These are phyloP conservation scores for Macroglossus sobrinus DNA, from an alignment of 2,113 vertebrate genomes.

Conservation along the genomic window DNA sequence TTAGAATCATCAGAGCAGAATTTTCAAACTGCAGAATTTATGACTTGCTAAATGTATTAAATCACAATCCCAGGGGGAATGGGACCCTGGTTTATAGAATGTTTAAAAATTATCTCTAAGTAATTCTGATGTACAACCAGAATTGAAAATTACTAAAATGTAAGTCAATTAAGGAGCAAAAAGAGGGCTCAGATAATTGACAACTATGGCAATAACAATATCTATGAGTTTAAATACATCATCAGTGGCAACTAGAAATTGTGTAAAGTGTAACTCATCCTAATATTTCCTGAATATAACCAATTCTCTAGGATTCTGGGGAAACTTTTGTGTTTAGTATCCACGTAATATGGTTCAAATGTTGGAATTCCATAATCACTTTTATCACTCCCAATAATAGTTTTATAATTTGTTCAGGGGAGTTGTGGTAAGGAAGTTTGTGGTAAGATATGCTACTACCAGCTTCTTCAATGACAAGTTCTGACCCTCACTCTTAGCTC, in stretches of 20 bases:
- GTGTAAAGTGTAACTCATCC: neutral
- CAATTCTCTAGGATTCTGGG: neutral
- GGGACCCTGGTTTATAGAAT: neutral
- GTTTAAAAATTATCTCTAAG: neutral
- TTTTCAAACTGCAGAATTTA: neutral
- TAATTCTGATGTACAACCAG: neutral
- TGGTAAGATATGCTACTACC: neutral
- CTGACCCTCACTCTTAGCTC: neutral
- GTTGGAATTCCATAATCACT: neutral
- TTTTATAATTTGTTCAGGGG: neutral
- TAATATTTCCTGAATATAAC: neutral
- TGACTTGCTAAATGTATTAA: neutral
- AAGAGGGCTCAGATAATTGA: neutral
- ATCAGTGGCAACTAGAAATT: neutral
- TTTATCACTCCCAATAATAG: neutral
- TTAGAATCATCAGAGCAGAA: neutral
- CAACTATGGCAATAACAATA: neutral
- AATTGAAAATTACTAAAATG: neutral
- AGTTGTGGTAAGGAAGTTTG: neutral
- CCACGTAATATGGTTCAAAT: neutral
- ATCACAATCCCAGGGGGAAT: neutral
- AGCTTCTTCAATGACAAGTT: neutral
- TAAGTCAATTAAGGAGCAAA: neutral
- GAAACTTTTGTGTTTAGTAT: neutral
- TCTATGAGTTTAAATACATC: neutral